Evolutionary conservation across 2,888 invertebrate genomes (phyloP).

Genomic region (Callyntrura guangdongensis): DNA sequence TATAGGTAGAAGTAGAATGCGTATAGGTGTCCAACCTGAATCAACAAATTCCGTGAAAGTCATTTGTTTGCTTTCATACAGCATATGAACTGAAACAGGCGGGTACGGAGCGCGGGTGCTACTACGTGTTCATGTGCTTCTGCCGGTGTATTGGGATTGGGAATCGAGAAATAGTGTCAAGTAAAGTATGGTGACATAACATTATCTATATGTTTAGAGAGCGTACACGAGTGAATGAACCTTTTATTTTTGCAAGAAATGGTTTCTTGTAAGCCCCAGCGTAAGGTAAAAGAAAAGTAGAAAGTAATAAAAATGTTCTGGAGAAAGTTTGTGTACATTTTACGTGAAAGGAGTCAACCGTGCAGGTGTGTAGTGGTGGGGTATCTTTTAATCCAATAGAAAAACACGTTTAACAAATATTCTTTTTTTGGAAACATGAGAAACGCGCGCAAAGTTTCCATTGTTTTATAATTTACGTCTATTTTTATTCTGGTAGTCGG

Average conservation of each 20-base stretch:
- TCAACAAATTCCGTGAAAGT: conserved; percentile 23
- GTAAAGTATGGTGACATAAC: conserved; percentile 17
- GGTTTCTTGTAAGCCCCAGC: background rate
- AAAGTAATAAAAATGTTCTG: conserved; percentile 25
- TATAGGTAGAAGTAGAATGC: conserved; percentile 1
- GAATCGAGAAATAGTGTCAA: conserved; percentile 13
- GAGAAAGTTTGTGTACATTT: conserved; percentile 19
- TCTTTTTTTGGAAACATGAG: too few species aligned
- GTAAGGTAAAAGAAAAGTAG: conserved; percentile 27
- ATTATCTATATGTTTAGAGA: conserved; percentile 26
- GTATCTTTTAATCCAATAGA: background rate
- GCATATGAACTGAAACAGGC: conserved; percentile 42
- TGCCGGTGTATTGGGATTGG: background rate
- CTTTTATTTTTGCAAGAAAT: conserved; percentile 13
- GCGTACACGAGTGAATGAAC: conserved; percentile 22
- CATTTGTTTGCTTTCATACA: conserved; percentile 29
- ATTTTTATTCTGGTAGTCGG: too few species aligned
- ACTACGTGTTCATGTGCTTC: background rate
- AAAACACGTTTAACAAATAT: too few species aligned
- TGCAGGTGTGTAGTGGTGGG: background rate
- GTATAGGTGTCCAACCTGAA: conserved; percentile 31
- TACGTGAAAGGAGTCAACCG: background rate
- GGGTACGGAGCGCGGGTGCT: background rate
- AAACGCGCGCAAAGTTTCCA: too few species aligned
- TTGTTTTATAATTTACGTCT: too few species aligned